Conservation (phyloP, 2,888 invertebrate genomes). For the Andrena bicolor region DNA sequence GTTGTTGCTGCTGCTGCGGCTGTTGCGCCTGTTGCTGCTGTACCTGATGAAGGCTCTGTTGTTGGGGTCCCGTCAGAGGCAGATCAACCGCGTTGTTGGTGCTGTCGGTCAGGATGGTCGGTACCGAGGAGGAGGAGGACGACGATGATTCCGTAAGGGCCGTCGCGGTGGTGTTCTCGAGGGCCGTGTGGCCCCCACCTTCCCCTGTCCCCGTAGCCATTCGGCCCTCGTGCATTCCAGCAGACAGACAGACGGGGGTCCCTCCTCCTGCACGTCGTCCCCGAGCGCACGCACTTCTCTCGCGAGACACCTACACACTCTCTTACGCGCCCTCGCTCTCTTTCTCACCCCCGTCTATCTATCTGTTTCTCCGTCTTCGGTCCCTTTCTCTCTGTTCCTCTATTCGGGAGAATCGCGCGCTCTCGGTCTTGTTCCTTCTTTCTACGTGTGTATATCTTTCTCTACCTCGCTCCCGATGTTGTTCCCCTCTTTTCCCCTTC, state of each 20-base stretch:
- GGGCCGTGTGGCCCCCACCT: conserved; percentile 67
- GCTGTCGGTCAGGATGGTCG: conserved; percentile 68
- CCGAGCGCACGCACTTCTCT: conserved; percentile 70
- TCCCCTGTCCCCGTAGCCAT: conserved; percentile 78
- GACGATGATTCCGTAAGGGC: conserved; percentile 73
- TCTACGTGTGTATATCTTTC: conserved; percentile 39
- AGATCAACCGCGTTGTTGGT: conserved; percentile 58
- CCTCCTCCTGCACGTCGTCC: conserved; percentile 70
- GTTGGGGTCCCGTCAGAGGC: conserved; percentile 66
- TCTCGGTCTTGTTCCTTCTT: conserved; percentile 47
- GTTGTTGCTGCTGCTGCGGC: conserved; percentile 60
- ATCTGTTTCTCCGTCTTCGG: conserved; percentile 39
- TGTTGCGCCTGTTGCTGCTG: conserved; percentile 60
- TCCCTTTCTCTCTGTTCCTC: conserved; percentile 31
- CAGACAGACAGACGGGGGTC: conserved; percentile 66
- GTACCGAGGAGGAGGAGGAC: conserved; percentile 67
- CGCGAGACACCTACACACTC: conserved; percentile 67
- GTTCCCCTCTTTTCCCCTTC: conserved; percentile 32
- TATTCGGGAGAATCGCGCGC: conserved; percentile 41
- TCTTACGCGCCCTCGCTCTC: conserved; percentile 61
- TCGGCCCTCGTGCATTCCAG: conserved; percentile 81
- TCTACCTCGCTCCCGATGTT: conserved; percentile 18
- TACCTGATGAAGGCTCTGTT: conserved; percentile 65
- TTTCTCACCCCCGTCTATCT: conserved; percentile 61
- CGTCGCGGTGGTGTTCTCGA: conserved; percentile 68